Percentiles rank a stretch among this genome's conserved stretches.
These are phyloP conservation scores for Cerastis leucographa DNA, from an alignment of 2,888 invertebrate species.

Conservation along the genomic window DNA sequence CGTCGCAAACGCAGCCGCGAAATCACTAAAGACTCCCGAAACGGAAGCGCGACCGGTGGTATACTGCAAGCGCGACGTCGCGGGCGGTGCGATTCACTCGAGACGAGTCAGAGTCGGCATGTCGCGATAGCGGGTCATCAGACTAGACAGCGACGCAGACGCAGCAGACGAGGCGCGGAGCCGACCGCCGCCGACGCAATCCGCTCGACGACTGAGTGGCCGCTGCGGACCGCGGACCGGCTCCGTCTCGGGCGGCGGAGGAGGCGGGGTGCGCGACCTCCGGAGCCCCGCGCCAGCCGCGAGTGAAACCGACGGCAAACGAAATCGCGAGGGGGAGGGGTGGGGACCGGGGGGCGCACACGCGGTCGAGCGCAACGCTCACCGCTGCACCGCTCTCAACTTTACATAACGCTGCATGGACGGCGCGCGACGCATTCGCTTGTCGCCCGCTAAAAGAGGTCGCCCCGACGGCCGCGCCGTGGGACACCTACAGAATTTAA, in stretches of 20 bases:
- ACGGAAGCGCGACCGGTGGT: conserved; percentile 74
- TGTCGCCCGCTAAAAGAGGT: conserved; percentile 85
- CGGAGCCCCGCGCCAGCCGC: conserved; percentile 83
- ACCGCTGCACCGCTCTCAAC: conserved; percentile 85
- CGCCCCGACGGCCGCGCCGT: conserved; percentile 78
- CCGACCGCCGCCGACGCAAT: conserved; percentile 86
- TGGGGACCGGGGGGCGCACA: conserved; percentile 78
- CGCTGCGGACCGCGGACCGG: conserved; percentile 73
- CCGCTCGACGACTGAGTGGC: conserved; percentile 88
- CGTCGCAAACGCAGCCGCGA: conserved; percentile 85
- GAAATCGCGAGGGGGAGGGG: conserved; percentile 82
- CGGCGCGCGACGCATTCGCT: conserved; percentile 72
- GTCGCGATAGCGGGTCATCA: conserved; percentile 67
- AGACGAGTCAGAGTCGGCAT: conserved; percentile 69
- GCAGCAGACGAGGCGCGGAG: conserved; percentile 69
- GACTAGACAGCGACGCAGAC: conserved; percentile 65
- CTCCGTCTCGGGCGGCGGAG: conserved; percentile 79
- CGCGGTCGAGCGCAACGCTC: conserved; percentile 88
- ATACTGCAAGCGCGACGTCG: conserved; percentile 67
- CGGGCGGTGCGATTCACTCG: conserved; percentile 71
- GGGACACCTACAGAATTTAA: conserved; percentile 86
- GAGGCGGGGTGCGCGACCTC: conserved; percentile 87
- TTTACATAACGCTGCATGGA: conserved; percentile 88
- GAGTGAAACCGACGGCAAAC: conserved; percentile 83
- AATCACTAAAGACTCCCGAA: conserved; percentile 81